These are phyloP conservation scores for Lycaena phlaeas DNA, from an alignment of 2,888 invertebrate genomes.

Conservation along the genomic window DNA sequence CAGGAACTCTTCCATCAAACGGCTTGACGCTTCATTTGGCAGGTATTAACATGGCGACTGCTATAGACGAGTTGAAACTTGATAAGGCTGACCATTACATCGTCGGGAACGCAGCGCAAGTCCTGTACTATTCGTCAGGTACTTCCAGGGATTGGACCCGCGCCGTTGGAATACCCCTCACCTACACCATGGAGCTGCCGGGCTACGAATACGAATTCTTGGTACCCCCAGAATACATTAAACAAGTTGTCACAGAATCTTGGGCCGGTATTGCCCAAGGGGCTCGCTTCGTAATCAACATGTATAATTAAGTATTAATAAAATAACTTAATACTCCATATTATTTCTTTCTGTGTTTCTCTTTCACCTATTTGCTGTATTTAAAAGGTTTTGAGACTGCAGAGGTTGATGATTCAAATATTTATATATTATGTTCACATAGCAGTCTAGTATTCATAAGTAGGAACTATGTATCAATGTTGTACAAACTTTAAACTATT, in stretches of 20 bases:
- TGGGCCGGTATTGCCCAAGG: constrained; percentile 72
- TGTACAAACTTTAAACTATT: too few relatives aligned
- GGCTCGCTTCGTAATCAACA: constrained; percentile 34
- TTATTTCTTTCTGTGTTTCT: too few relatives aligned
- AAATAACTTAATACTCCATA: too few relatives aligned
- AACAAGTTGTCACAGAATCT: constrained; percentile 73
- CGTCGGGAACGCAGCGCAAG: constrained; percentile 70
- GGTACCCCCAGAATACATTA: constrained; percentile 67
- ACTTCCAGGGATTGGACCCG: constrained; percentile 80
- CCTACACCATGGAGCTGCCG: constrained; percentile 79
- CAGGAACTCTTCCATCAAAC: constrained; percentile 66
- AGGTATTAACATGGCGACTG: constrained; percentile 50
- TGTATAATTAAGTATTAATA: constrained; percentile 13
- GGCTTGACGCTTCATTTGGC: constrained; percentile 52
- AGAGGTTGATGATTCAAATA: too few relatives aligned
- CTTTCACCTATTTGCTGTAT: too few relatives aligned
- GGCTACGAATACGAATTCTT: constrained; percentile 72
- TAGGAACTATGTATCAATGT: too few relatives aligned
- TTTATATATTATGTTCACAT: too few relatives aligned
- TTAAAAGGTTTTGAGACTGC: too few relatives aligned
- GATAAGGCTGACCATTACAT: constrained; percentile 53
- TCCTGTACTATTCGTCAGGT: constrained; percentile 75
- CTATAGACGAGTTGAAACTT: constrained; percentile 54
- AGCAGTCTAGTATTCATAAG: too few relatives aligned
- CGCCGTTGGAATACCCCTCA: constrained; percentile 68